Evolutionary conservation across 2,888 invertebrate genomes (phyloP).

Genomic region (Aleiodes testaceus): DNA sequence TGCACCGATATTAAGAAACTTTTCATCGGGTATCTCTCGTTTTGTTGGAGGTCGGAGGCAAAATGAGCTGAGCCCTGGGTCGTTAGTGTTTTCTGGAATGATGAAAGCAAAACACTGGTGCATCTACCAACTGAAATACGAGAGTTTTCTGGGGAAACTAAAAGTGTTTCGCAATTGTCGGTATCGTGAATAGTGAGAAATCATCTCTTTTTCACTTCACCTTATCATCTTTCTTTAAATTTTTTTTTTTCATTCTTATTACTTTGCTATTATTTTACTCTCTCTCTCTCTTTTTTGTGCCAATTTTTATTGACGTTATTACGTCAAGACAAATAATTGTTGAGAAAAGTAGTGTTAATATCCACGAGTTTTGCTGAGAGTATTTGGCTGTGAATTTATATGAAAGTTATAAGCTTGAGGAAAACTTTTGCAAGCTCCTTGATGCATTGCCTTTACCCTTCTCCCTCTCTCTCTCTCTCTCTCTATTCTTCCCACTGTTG

Average conservation of each 20-base stretch:
- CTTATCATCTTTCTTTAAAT: neutral
- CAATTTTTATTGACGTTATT: conserved; percentile 20
- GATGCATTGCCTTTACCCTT: neutral
- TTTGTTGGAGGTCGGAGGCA: conserved; percentile 28
- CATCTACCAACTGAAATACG: conserved; percentile 55
- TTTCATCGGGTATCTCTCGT: conserved; percentile 59
- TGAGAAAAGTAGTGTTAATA: conserved; percentile 24
- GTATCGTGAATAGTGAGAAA: conserved; percentile 29
- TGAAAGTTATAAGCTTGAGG: conserved; percentile 15
- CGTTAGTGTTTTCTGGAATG: conserved; percentile 60
- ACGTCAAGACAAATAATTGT: conserved; percentile 18
- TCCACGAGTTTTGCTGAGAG: neutral
- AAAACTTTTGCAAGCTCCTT: conserved; percentile 13
- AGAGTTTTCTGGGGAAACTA: conserved; percentile 32
- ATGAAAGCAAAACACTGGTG: conserved; percentile 63
- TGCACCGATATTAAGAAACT: conserved; percentile 69
- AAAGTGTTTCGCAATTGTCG: conserved; percentile 55
- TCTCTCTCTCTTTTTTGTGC: neutral
- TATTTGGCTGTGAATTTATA: conserved; percentile 18
- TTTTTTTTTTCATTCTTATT: neutral
- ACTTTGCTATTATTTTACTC: neutral
- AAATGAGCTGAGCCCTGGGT: conserved; percentile 50
- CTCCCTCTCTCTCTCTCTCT: too few relatives aligned
- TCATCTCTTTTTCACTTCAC: neutral
- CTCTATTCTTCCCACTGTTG: conserved; percentile 3